Evolutionary conservation across 2,888 invertebrate genomes (phyloP), one percentile per base, ranked within the genome.

Genomic region (Vandiemenella viatica): DNA sequence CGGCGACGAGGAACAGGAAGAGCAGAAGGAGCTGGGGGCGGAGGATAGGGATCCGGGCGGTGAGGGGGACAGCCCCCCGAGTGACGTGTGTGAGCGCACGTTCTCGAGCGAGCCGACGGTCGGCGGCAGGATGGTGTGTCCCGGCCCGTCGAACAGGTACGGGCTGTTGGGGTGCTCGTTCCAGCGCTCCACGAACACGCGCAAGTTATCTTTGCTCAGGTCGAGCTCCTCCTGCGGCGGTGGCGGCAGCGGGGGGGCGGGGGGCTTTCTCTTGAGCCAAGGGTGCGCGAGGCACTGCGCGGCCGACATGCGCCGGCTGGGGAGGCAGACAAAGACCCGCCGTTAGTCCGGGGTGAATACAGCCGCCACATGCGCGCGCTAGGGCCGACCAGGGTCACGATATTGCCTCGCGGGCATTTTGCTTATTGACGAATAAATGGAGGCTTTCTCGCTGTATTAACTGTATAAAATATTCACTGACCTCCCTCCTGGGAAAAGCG

Each of bases 101-200:
- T 64, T 59, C 65, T 60, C 60, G 60, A 76, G 72, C 13, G 32
- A 16, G 32, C 52, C 54, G 37, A 51, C 53, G 17, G 53, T 54
- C 40, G 53, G 55, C 22, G 52, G 55, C 17, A 52, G 55, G 44
- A 53, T 55, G 43, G 51, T 49, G 37, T 55, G 53, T 43, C 52
- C 55, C 57, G 75, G 70, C 55, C 76, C 76, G 61, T 87, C 87
- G 62, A 88, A 82, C 16, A 82, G 74, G 65, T 89, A 89, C 0
- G 89, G 88, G 40, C 87, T 87, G 66, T 87, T 83, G 1, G 87
- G 87, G 64, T 88, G 87, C 59, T 88, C 87, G 60, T 84, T 81
- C 88, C 89, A 89, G 50, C 89, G 74, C 61, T 87, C 88, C 45
- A 89, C 88, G 67, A 89, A 89, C 59, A 80, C 73, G 58, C 81